Evolutionary conservation across 2,888 invertebrate genomes (phyloP).

Genomic region (Epistrophella euchroma): DNA sequence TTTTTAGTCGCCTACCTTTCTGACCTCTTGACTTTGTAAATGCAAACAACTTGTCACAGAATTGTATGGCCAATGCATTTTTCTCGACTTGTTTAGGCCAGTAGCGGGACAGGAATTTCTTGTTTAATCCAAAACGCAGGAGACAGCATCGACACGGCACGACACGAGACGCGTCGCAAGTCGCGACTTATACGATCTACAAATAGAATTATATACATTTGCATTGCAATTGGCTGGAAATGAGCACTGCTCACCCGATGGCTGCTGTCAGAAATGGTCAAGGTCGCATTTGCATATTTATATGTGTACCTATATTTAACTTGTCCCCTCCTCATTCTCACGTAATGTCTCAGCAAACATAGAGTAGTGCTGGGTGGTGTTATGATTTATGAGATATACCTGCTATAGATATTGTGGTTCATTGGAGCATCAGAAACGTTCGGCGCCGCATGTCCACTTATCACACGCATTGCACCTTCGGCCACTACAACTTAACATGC

Average conservation of each 20-base stretch:
- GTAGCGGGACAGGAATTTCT: conserved; percentile 52
- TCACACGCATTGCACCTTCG: conserved; percentile 58
- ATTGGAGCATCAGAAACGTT: conserved; percentile 30
- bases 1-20: conserved; percentile 47
- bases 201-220: conserved; percentile 61
- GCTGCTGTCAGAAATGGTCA: conserved; percentile 62
- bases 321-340: background rate
- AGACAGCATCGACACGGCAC: background rate
- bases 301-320: conserved; percentile 9
- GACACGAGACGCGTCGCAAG: background rate
- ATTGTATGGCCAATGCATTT: conserved; percentile 61
- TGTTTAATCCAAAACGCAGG: conserved; percentile 42
- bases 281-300: conserved; percentile 71
- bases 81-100: conserved; percentile 38
- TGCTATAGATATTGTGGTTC: conserved; percentile 30
- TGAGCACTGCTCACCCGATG: conserved; percentile 61
- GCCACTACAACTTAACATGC: background rate
- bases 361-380: background rate
- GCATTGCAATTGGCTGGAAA: conserved; percentile 60
- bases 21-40: conserved; percentile 75
- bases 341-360: background rate
- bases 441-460: conserved; percentile 62
- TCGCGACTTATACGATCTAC: conserved; percentile 22
- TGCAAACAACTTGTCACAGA: conserved; percentile 61
- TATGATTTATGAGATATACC: conserved; percentile 51